phyloP scores from a whole-genome alignment of 2,888 invertebrate species.

The Aleiodes leptofemur region DNA sequence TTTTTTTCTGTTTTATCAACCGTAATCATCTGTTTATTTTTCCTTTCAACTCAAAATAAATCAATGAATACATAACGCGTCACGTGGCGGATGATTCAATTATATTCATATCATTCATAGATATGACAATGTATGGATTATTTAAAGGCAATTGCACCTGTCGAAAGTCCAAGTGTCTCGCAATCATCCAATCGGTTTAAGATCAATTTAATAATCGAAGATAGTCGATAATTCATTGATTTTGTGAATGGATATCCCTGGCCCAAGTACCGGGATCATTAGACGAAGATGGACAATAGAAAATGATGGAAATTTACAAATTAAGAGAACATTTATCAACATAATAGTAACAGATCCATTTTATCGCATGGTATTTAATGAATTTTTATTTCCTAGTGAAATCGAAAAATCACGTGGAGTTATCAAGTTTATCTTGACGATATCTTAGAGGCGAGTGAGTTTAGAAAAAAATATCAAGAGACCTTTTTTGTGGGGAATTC shows the following conservation, averaged over 20 bases:
- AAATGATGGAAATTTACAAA: background rate
- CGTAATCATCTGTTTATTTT: no score
- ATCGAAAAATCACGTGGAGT: background rate
- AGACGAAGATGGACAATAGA: conserved; percentile 19
- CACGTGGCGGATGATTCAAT: conserved; percentile 4
- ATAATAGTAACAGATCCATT: conserved; percentile 14
- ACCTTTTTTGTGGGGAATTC: no score
- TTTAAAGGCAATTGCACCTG: conserved; percentile 24
- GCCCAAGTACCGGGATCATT: conserved; percentile 17
- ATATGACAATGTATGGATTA: conserved; percentile 6
- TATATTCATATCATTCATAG: conserved; percentile 3
- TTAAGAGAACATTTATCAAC: conserved; percentile 35
- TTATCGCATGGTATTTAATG: conserved; percentile 23
- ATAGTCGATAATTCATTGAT: background rate
- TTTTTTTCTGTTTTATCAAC: no score
- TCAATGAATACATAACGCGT: conserved; percentile 4
- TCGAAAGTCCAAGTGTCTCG: conserved; percentile 11
- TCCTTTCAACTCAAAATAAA: background rate
- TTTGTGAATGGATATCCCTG: conserved; percentile 42
- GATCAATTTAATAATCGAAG: background rate
- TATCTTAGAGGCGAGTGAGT: no score
- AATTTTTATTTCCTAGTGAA: background rate
- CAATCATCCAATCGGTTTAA: background rate
- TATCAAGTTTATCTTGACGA: background rate
- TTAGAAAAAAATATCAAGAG: no score